These are phyloP conservation scores for Dendrocopos noguchii DNA, from an alignment of 2,113 vertebrate species.

Conservation along the genomic window DNA sequence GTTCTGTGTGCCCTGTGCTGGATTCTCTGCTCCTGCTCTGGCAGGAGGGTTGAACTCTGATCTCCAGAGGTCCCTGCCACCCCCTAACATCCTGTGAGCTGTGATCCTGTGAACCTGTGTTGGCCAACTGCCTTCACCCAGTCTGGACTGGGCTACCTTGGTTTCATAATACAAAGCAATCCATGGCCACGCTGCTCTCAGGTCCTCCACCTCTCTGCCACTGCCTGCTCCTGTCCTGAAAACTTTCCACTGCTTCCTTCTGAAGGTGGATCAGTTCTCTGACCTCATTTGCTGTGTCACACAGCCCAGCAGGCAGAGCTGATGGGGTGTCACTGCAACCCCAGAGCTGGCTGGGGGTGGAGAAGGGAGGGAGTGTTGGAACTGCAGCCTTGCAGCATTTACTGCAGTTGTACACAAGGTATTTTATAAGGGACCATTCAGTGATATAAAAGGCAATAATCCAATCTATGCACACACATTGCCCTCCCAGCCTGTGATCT, in stretches of 20 bases:
- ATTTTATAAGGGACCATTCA: background rate
- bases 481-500: slow-evolving; percentile 3
- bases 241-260: background rate
- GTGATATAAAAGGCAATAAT: background rate
- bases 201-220: background rate
- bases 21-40: no score
- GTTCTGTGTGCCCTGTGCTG: no score
- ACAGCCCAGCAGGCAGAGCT: background rate
- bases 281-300: background rate
- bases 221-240: background rate
- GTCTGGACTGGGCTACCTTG: background rate
- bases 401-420: background rate
- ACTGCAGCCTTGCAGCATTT: slow-evolving; percentile 19
- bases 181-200: background rate
- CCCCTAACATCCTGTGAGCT: no score
- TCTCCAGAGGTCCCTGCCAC: no score
- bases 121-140: background rate
- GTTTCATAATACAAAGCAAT: background rate
- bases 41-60: no score
- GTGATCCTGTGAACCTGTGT: no score
- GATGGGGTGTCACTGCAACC: fast-evolving
- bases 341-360: background rate
- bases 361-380: background rate
- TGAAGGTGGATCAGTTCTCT: background rate
- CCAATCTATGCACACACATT: background rate